Percentiles rank a stretch among this genome's conserved stretches.
Evolutionary conservation across 2,888 invertebrate genomes (phyloP).

Genomic region (Hydropsyche betteni): DNA sequence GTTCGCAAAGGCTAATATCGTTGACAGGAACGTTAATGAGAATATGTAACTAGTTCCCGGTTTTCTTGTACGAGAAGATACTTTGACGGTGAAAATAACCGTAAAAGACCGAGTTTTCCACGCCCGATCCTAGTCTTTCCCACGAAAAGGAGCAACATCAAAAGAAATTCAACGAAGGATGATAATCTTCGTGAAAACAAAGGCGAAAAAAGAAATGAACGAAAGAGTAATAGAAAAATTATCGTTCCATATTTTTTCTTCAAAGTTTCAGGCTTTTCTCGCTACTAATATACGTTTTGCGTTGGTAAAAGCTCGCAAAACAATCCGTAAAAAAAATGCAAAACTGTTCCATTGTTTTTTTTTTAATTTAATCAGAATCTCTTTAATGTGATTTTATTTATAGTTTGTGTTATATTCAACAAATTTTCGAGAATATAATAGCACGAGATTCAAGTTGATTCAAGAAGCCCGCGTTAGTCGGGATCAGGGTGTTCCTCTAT

Average conservation of each 20-base stretch:
- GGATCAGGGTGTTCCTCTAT: neutral
- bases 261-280: neutral
- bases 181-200: conserved; percentile 25
- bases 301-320: no score
- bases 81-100: conserved; percentile 18
- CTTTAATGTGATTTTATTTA: no score
- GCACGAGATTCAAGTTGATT: no score
- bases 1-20: conserved; percentile 24
- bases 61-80: conserved; percentile 1
- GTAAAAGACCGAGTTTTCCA: conserved; percentile 18
- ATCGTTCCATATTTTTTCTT: conserved; percentile 5
- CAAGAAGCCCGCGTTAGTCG: neutral
- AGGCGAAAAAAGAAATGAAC: conserved; percentile 15
- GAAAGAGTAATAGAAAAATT: conserved; percentile 25
- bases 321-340: no score
- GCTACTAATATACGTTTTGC: no score
- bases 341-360: no score
- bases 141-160: conserved; percentile 22
- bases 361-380: no score
- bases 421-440: no score
- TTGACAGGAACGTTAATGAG: conserved; percentile 27
- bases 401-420: no score
- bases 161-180: conserved; percentile 10
- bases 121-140: neutral
- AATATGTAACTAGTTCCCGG: conserved; percentile 32